These are phyloP conservation scores for Poeciliopsis retropinna DNA, from an alignment of 2,113 vertebrate genomes.

Conservation along the genomic window DNA sequence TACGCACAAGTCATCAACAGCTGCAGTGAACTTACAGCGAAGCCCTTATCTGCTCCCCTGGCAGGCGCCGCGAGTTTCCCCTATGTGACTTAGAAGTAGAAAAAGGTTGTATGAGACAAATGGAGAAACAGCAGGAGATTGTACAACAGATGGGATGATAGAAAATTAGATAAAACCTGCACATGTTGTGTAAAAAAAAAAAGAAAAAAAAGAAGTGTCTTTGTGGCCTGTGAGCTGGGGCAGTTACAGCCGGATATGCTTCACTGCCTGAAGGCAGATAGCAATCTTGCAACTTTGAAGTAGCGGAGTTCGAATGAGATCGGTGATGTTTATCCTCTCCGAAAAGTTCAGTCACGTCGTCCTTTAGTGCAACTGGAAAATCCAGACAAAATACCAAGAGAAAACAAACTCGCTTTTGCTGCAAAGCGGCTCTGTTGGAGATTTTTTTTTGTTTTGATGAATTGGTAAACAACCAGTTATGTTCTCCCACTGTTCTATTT, in stretches of 20 bases:
- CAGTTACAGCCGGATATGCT: conserved; percentile 40
- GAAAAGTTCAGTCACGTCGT: conserved; percentile 19
- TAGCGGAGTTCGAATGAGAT: conserved; percentile 1
- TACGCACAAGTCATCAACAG: conserved; percentile 73
- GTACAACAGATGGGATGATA: not conserved
- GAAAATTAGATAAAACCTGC: conserved; percentile 26
- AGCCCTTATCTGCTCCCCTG: not conserved
- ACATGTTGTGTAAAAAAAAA: conserved; percentile 5
- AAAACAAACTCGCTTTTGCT: not conserved
- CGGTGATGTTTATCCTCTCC: conserved; percentile 29
- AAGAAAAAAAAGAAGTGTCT: not conserved
- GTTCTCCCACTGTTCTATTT: conserved; percentile 6
- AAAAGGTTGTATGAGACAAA: not conserved
- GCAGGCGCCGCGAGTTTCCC: not conserved
- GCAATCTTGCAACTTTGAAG: conserved; percentile 47
- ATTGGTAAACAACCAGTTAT: conserved; percentile 20
- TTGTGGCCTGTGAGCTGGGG: conserved; percentile 33
- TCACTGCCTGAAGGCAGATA: conserved; percentile 35
- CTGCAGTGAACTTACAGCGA: conserved; percentile 67
- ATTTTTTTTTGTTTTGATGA: not conserved
- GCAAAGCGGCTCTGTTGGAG: conserved; percentile 9
- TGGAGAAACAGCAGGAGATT: not conserved
- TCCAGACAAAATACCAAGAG: not conserved
- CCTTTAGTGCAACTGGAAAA: not conserved
- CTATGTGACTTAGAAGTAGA: not conserved